Base-by-base conservation (phyloP, 2,888 invertebrate genomes). In the Drosophila fungiperda region DNA sequence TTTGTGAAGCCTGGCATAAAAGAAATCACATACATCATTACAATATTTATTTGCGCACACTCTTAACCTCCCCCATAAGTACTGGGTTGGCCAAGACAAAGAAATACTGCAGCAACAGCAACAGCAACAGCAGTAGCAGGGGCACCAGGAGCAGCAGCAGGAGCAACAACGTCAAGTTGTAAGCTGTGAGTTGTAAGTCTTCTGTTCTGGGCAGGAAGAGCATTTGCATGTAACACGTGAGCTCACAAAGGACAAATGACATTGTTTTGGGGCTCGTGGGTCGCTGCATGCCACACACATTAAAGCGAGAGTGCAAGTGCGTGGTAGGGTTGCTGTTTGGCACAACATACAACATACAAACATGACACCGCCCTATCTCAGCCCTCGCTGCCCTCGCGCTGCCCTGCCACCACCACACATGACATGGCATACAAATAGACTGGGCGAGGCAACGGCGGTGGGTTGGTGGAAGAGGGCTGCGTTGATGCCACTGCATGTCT, bases 181-280 rank as follows among this genome's bases (percentile, higher is more conserved):
- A 49, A 58, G 71, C 63, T 77, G 68, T 57, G 75, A 74, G 78
- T 75, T 78, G 75, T 78, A 53, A 61, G 67, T 78, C 67, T 64
- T 78, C 71, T 79, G 79, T 49, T 64, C 57, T 33, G 50, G 70
- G 73, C 83, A 83, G 85, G 85, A 85, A 87, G 72, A 86, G 77
- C 85, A 85, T 85, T 85, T 85, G 85, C 86, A 88, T 85, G 85
- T 88, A 85, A 85, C 85, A 85, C 85, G 85, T 87, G 88, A 85
- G 85, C 83, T 77, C 83, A 85, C 85, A 85, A 85, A 85, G 86
- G 85, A 76, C 87, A 84, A 85, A 83, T 77, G 86, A 88, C 88
- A 85, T 85, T 87, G 85, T 85, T 88, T 86, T 82, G 77, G 81
- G 81, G 70, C 76, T 67, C 73, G 60, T 70, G 71, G 75, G 68